A percentile compares a stretch with the other conserved stretches of the same genome.
Evolutionary conservation across 2,797 vertebrate genomes (phyloP).

Genomic region (Hemitrygon akajei): DNA sequence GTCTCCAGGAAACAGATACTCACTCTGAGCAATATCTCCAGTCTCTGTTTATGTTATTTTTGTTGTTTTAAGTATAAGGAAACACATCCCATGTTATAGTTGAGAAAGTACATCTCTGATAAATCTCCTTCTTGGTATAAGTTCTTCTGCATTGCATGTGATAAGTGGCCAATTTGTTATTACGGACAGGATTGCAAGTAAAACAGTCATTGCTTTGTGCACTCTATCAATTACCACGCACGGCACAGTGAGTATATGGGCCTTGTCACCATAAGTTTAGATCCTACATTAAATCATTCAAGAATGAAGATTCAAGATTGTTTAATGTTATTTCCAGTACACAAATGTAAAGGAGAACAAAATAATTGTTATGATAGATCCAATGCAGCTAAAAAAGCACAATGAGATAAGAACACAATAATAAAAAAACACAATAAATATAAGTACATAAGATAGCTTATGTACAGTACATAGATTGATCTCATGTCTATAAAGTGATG

Average conservation of each 20-base stretch:
- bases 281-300: neutral
- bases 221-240: constrained; percentile 44
- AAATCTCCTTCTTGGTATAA: neutral
- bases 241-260: constrained; percentile 35
- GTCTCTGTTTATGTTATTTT: neutral
- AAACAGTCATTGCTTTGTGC: constrained; percentile 44
- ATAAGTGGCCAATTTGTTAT: constrained; percentile 40
- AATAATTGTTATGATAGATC: too few species aligned
- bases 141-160: constrained; percentile 37
- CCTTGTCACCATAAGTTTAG: neutral
- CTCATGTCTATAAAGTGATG: too few species aligned
- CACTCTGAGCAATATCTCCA: neutral
- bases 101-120: constrained; percentile 23
- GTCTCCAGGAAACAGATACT: neutral
- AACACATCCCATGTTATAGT: constrained; percentile 16
- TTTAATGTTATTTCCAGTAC: too few species aligned
- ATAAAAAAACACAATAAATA: too few species aligned
- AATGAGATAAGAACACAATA: too few species aligned
- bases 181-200: neutral
- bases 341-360: too few species aligned
- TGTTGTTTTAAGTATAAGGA: constrained; percentile 13
- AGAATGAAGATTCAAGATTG: too few species aligned
- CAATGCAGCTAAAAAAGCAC: too few species aligned
- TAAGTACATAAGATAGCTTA: too few species aligned
- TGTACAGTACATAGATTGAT: too few species aligned